These are phyloP conservation scores for rabbit (Oryctolagus cuniculus) DNA, from an alignment of 2,113 vertebrate genomes.

Conservation along the genomic window DNA sequence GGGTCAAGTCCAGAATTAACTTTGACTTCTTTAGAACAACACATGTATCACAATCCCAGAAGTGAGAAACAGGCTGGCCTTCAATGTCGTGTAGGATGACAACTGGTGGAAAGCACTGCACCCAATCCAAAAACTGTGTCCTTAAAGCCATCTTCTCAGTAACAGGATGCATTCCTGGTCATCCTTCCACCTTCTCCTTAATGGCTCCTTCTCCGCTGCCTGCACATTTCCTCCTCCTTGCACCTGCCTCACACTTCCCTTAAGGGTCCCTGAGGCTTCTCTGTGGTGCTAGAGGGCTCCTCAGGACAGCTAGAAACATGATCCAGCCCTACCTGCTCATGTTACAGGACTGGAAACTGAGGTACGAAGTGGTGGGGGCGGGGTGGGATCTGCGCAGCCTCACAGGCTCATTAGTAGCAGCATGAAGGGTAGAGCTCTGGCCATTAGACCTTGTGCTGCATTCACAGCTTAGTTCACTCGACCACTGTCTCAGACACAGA, in stretches of 20 bases:
- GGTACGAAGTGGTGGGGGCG: neutral
- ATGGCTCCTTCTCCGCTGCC: neutral
- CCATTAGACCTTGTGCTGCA: neutral
- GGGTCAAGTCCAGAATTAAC: neutral
- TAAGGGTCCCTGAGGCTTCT: no score
- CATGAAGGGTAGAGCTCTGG: neutral
- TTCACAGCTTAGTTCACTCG: neutral
- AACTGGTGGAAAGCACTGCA: neutral
- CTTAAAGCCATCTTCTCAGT: neutral
- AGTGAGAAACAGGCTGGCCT: neutral
- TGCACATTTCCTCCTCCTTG: neutral
- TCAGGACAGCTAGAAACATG: neutral
- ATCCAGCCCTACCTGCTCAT: neutral
- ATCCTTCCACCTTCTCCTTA: neutral
- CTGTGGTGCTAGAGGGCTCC: neutral
- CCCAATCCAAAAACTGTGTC: neutral
- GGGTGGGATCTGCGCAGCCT: neutral
- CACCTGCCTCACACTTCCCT: neutral
- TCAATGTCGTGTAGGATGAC: neutral
- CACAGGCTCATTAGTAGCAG: neutral
- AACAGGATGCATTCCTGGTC: neutral
- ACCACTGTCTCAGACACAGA: neutral
- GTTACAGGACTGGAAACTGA: conserved; percentile 7
- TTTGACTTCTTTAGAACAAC: conserved; percentile 23
- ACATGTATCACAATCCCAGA: neutral